Evolutionary conservation across 2,113 vertebrate genomes (phyloP).

Genomic region (Regulus satrapa): DNA sequence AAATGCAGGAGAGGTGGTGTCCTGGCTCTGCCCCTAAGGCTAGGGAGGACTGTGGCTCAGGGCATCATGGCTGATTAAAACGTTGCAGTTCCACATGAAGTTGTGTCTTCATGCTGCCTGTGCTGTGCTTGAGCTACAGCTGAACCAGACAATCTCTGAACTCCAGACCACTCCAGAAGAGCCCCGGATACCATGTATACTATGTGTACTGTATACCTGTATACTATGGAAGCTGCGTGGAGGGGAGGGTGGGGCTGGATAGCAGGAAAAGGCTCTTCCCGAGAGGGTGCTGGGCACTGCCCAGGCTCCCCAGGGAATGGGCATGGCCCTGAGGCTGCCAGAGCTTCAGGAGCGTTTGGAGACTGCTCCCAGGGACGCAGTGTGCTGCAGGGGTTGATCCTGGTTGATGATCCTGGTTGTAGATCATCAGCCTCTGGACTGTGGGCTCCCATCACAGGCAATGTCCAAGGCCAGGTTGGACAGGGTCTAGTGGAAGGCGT

Average conservation of each 20-base stretch:
- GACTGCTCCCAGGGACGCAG: fast-evolving
- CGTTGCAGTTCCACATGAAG: not conserved
- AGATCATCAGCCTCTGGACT: not conserved
- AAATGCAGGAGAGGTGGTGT: not conserved
- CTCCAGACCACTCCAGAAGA: not conserved
- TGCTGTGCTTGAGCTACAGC: not conserved
- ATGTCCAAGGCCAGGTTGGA: not conserved
- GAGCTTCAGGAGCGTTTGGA: not conserved
- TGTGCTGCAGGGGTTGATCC: not conserved
- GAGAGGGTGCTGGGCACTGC: not conserved
- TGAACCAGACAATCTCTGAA: not conserved
- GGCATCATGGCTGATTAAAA: not conserved
- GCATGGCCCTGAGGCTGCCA: fast-evolving
- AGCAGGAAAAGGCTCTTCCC: not conserved
- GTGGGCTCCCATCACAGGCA: not conserved
- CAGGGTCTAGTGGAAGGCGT: not conserved
- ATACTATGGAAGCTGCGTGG: not conserved
- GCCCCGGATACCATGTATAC: no score
- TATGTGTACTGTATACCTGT: no score
- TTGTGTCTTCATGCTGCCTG: not conserved
- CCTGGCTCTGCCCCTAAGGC: not conserved
- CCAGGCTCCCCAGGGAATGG: not conserved
- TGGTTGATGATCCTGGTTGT: not conserved
- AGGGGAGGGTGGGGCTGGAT: not conserved
- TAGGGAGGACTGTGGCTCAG: not conserved